phyloP scores from a whole-genome alignment of 1,140 invertebrate genomes.

The Pomacea maculata region DNA sequence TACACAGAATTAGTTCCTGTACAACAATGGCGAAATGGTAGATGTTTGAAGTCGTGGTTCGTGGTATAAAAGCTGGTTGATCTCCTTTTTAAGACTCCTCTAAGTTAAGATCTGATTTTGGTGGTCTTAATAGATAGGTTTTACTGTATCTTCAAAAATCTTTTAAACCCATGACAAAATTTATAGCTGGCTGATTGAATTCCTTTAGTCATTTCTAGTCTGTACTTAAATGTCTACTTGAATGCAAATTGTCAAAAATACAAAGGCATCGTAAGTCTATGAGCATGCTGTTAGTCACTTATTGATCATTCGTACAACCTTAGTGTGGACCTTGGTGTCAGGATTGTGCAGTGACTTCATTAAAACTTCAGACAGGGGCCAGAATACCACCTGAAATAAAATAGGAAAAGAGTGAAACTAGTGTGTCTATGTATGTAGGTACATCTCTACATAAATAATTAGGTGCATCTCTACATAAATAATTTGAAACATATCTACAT shows the following conservation, averaged over 20 bases:
- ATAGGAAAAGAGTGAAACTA: no score
- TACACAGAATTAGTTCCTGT: no score
- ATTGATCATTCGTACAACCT: slow-evolving; percentile 2
- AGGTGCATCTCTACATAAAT: no score
- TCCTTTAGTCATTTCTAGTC: not conserved
- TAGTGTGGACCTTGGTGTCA: slow-evolving; percentile 17
- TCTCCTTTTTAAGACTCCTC: no score
- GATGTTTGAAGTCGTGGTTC: no score
- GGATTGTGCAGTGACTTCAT: slow-evolving; percentile 2
- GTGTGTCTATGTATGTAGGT: no score
- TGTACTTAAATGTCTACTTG: not conserved
- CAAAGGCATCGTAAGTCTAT: not conserved
- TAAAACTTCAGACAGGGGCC: not conserved
- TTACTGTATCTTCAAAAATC: not conserved
- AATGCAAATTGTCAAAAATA: not conserved
- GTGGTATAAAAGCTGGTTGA: no score
- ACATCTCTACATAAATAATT: no score
- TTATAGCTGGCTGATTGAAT: not conserved
- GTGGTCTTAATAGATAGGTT: not conserved
- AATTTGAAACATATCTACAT: no score
- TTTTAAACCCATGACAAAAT: not conserved
- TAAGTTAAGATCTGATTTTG: no score
- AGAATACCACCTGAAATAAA: slow-evolving; percentile 14
- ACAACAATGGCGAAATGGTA: no score
- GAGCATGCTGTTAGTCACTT: not conserved